Base-by-base conservation (phyloP, 2,888 invertebrate genomes). In the Andrena hattorfiana region DNA sequence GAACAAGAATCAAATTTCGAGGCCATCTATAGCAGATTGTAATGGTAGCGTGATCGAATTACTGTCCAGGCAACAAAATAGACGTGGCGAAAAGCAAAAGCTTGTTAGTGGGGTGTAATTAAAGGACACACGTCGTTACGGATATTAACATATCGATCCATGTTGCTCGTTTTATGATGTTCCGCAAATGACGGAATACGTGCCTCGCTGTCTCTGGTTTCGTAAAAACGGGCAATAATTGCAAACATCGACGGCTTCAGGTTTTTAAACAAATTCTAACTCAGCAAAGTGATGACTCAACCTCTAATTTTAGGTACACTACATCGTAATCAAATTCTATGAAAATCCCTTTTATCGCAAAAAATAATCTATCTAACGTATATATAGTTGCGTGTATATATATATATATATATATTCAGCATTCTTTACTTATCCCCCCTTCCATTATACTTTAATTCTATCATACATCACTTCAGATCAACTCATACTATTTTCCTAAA, bases 141-240 rank as follows among this genome's bases (percentile, higher is more conserved):
- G 78, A 79, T 77, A 79, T 79, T 79, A 79, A 66, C 54, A 56
- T 72, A 72, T 79, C 49, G 81, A 78, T 78, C 71, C 72, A 63
- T 68, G 71, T 42, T 59, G 32, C 54, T 2, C 63, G 63, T 77
- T 62, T 32, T 20, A 23, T 4, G 32, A 7, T 51, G 51, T 51
- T 71, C 26, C 62, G n/a, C 35, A 16, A 20, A 23, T 63, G 8
- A 32, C 8, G 49, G 35, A 35, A 20, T 32, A 10, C n/a, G 51
- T 62, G 48, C 30, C 63, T 42, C 13, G 42, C 42, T 13, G 1
- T 13, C 42, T 42, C 13, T 42, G 42, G 4, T 42, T 13, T 13
- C 4, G 42, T 10, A 4, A 13, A 13, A 42, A 13, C 42, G 4
- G 42, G 13, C 42, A 42, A 42, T 42, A 42, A 42, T 42, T 13